Evolutionary conservation across 1,140 invertebrate genomes (phyloP).

Genomic region (Dendrolimus punctatus): DNA sequence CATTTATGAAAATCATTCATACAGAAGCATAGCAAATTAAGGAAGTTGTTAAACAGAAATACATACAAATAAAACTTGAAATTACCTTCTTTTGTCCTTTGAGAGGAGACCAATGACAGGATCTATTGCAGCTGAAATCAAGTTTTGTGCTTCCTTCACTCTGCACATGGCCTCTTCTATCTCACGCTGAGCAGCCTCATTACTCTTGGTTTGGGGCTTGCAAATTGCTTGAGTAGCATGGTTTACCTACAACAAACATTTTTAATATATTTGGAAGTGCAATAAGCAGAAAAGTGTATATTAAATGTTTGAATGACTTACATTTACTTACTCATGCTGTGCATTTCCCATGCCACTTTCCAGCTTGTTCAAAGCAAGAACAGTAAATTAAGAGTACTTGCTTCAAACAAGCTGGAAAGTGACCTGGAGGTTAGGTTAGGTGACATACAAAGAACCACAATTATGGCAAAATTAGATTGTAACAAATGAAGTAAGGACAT

Average conservation of each 20-base stretch:
- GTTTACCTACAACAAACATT: conserved; percentile 75
- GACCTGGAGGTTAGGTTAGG: no score
- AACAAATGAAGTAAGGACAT: no score
- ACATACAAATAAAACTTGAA: conserved; percentile 16
- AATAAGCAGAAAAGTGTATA: no score
- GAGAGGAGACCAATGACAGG: conserved; percentile 88
- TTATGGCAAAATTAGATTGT: no score
- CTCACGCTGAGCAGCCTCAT: conserved; percentile 94
- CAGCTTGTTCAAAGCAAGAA: neutral
- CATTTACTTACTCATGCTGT: no score
- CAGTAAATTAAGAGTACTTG: neutral
- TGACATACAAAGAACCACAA: no score
- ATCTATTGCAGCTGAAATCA: conserved; percentile 94
- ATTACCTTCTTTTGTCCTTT: conserved; percentile 83
- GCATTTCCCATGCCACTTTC: neutral
- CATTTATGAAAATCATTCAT: neutral
- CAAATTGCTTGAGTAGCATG: conserved; percentile 93
- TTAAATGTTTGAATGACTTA: no score
- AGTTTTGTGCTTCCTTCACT: conserved; percentile 94
- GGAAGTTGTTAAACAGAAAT: neutral
- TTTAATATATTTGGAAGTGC: conserved; percentile 18
- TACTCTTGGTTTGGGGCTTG: conserved; percentile 95
- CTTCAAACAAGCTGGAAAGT: no score
- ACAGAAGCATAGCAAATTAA: neutral
- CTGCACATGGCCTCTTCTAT: conserved; percentile 98